Conservation (phyloP, 2,888 invertebrate species). For the Hermaeophaga mercurialis region DNA sequence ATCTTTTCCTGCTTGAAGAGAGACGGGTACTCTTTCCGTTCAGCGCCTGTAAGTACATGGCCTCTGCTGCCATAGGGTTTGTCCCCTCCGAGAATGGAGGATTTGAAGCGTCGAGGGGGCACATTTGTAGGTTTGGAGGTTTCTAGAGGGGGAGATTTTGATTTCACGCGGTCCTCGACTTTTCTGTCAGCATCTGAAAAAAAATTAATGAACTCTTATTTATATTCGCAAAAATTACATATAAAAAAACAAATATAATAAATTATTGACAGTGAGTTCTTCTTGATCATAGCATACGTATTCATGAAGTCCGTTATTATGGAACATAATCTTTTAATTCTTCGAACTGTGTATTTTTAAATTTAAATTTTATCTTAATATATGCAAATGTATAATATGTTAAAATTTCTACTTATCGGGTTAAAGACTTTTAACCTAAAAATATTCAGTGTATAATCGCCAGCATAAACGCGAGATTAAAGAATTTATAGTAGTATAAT, state of each 20-base stretch:
- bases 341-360: conserved; percentile 18
- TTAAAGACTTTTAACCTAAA: conserved; percentile 25
- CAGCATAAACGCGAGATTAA: neutral
- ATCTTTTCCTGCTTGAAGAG: conserved; percentile 64
- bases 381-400: conserved; percentile 19
- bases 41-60: conserved; percentile 67
- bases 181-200: conserved; percentile 53
- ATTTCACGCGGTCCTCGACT: conserved; percentile 50
- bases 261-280: too few species aligned
- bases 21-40: conserved; percentile 78
- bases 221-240: too few species aligned
- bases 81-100: conserved; percentile 81
- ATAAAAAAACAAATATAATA: too few species aligned
- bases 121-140: conserved; percentile 47
- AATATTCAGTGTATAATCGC: too few species aligned
- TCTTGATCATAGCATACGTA: too few species aligned
- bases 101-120: conserved; percentile 72
- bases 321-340: conserved; percentile 9
- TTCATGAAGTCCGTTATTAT: conserved; percentile 25
- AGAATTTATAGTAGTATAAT: neutral
- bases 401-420: conserved; percentile 15
- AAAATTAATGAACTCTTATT: too few species aligned
- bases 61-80: conserved; percentile 81
- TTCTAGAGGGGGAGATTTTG: conserved; percentile 53
- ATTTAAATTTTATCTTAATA: conserved; percentile 25